Conservation (phyloP, 2,113 vertebrate species). For the Felis catus region F.catus_Fca126_mat1.0 CM031412.1:13798501-13799000, state of each 20-base stretch:
- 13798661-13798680: neutral
- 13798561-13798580: neutral
- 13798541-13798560: neutral
- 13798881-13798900: neutral
- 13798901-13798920: neutral
- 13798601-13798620: neutral
- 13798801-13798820: neutral
- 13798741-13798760: neutral
- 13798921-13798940: neutral
- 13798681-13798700: neutral
- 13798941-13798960: neutral
- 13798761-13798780: neutral
- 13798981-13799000: neutral
- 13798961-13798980: neutral
- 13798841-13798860: neutral
- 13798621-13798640: neutral
- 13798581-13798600: neutral
- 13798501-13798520: neutral
- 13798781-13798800: neutral
- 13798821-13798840: neutral
- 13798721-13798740: neutral
- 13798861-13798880: neutral
- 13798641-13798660: neutral
- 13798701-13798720: neutral
- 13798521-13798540: neutral